Conservation (phyloP, 2,888 invertebrate species). For the Phyllotreta cruciferae region DNA sequence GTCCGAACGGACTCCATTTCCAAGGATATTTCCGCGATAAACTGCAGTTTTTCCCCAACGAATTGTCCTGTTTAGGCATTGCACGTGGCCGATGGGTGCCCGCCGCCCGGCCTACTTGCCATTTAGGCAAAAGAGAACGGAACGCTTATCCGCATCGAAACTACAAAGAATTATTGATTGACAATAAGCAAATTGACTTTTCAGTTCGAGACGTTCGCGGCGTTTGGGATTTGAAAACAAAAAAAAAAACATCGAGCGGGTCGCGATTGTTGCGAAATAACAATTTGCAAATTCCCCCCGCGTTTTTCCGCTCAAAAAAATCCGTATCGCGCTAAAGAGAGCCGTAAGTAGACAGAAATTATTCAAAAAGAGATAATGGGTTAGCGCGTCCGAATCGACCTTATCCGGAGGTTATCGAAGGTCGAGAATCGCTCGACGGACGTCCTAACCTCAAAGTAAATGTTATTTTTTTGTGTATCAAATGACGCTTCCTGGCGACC, state of each 20-base stretch:
- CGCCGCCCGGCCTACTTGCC: neutral
- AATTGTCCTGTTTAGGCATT: neutral
- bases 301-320: neutral
- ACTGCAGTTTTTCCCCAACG: slow-evolving; percentile 6
- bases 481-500: slow-evolving; percentile 59
- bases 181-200: slow-evolving; percentile 17
- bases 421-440: slow-evolving; percentile 47
- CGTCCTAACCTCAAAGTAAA: slow-evolving; percentile 56
- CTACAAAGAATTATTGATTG: slow-evolving; percentile 14
- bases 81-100: slow-evolving; percentile 2
- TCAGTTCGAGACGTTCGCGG: neutral
- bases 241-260: neutral
- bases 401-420: slow-evolving; percentile 42
- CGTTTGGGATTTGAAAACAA: neutral
- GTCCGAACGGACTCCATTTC: neutral
- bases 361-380: slow-evolving; percentile 13
- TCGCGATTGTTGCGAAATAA: neutral
- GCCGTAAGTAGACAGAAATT: slow-evolving; percentile 3
- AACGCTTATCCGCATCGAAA: neutral
- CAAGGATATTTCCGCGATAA: neutral
- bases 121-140: neutral
- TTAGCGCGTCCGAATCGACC: slow-evolving; percentile 21
- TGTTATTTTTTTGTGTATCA: slow-evolving; percentile 61
- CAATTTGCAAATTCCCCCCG: neutral
- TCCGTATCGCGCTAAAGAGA: neutral